Percentiles rank a stretch among this genome's conserved stretches.
These are phyloP conservation scores for Acleris cristana DNA, from an alignment of 2,888 invertebrate genomes.

Conservation along the genomic window DNA sequence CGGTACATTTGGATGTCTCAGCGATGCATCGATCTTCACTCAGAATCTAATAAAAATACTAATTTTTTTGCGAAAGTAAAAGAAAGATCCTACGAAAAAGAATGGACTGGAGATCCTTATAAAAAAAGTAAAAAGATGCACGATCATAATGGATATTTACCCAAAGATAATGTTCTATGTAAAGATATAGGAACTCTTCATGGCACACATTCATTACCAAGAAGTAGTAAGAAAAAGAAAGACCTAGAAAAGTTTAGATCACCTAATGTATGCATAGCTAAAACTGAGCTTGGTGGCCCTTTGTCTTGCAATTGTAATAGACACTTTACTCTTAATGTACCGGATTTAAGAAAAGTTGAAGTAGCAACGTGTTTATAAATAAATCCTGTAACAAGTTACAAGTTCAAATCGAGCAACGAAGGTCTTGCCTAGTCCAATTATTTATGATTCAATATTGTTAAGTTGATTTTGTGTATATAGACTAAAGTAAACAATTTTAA, in stretches of 20 bases:
- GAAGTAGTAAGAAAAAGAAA: constrained; percentile 58
- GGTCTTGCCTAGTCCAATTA: constrained; percentile 63
- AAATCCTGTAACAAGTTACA: constrained; percentile 36
- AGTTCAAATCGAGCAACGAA: constrained; percentile 54
- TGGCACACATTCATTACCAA: constrained; percentile 58
- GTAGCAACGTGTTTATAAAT: constrained; percentile 67
- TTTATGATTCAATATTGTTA: constrained; percentile 51
- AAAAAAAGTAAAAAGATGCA: constrained; percentile 58
- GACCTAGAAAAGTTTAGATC: constrained; percentile 67
- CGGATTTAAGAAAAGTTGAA: constrained; percentile 68
- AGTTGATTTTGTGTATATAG: constrained; percentile 3
- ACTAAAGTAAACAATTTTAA: background rate
- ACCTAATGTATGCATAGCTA: constrained; percentile 75
- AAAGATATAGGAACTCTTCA: constrained; percentile 55
- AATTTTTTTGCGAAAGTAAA: constrained; percentile 59
- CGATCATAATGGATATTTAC: constrained; percentile 53
- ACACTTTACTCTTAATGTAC: constrained; percentile 75
- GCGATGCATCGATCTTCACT: constrained; percentile 64
- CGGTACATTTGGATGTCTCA: constrained; percentile 80
- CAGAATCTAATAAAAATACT: constrained; percentile 63
- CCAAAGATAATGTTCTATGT: constrained; percentile 46
- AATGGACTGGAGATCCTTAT: constrained; percentile 58
- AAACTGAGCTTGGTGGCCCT: constrained; percentile 67
- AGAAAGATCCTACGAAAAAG: constrained; percentile 59
- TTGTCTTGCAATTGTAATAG: constrained; percentile 73